Percentiles rank a stretch among this genome's conserved stretches.
Evolutionary conservation across 2,888 invertebrate genomes (phyloP).

Genomic region (Eupithecia dodoneata): DNA sequence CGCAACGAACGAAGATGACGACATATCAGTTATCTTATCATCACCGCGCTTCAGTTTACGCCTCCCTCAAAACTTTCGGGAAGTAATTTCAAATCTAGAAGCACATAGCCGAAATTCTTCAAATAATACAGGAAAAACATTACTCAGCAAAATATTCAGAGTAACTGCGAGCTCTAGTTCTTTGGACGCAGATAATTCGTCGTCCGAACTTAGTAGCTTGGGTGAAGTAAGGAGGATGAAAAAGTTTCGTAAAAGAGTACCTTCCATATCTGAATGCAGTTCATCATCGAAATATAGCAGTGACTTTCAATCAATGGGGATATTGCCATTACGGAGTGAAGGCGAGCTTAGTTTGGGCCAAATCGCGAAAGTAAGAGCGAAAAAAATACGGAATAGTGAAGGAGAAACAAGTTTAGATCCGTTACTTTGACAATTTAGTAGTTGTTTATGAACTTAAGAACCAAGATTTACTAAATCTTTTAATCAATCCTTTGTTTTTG

Average conservation of each 20-base stretch:
- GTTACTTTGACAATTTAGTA: conserved; percentile 24
- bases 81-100: conserved; percentile 66
- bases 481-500: conserved; percentile 46
- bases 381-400: conserved; percentile 56
- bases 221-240: conserved; percentile 69
- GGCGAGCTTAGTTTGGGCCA: conserved; percentile 69
- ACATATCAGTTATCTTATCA: conserved; percentile 73
- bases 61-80: conserved; percentile 68
- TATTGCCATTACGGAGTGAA: conserved; percentile 70
- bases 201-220: conserved; percentile 77
- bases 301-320: conserved; percentile 57
- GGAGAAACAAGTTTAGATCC: conserved; percentile 52
- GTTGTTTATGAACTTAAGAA: background rate
- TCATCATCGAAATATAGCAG: conserved; percentile 63
- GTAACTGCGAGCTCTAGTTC: conserved; percentile 67
- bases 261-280: conserved; percentile 64
- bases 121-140: conserved; percentile 35
- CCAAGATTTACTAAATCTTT: background rate
- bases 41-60: conserved; percentile 75
- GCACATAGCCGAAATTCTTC: conserved; percentile 45
- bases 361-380: conserved; percentile 47
- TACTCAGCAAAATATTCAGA: conserved; percentile 41
- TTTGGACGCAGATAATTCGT: conserved; percentile 67
- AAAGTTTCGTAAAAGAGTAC: conserved; percentile 53
- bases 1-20: conserved; percentile 59